These are phyloP conservation scores for Prionchulus punctatus DNA, from an alignment of 2,888 invertebrate genomes.

Conservation along the genomic window DNA sequence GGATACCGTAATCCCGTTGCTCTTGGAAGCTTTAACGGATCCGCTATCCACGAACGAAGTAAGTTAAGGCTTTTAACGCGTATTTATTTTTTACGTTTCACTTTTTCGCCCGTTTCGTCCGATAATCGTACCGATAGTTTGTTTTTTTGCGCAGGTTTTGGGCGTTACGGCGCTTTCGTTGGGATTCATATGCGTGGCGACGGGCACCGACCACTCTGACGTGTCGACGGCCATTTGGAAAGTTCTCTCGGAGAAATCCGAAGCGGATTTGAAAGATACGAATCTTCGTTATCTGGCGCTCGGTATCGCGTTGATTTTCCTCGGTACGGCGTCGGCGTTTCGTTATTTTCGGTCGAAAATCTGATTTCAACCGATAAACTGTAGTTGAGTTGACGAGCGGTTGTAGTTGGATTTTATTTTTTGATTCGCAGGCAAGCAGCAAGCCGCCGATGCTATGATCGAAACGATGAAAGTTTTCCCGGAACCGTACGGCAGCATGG, in stretches of 20 bases:
- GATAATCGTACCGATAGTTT: too few species aligned
- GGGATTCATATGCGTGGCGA: slow-evolving; percentile 81
- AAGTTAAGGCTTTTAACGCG: too few species aligned
- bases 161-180: slow-evolving; percentile 75
- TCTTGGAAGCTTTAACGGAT: slow-evolving; percentile 19
- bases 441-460: slow-evolving; percentile 76
- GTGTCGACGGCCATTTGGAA: slow-evolving; percentile 52
- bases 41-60: slow-evolving; percentile 17
- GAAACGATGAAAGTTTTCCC: slow-evolving; percentile 77
- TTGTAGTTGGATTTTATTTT: too few species aligned
- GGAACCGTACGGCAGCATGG: slow-evolving; percentile 87
- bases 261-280: slow-evolving; percentile 53
- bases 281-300: slow-evolving; percentile 73
- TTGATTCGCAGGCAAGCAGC: slow-evolving; percentile 71
- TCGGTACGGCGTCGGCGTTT: too few species aligned
- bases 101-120: too few species aligned
- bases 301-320: slow-evolving; percentile 77
- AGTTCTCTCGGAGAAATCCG: slow-evolving; percentile 49
- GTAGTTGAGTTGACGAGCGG: too few species aligned
- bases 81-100: too few species aligned
- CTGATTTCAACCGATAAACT: too few species aligned
- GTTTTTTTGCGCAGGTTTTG: slow-evolving; percentile 45
- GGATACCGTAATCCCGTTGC: slow-evolving; percentile 14
- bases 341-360: too few species aligned
- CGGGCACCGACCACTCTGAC: slow-evolving; percentile 74